Base-by-base conservation (phyloP, 2,888 invertebrate genomes). In the Osedax frankpressi region DNA sequence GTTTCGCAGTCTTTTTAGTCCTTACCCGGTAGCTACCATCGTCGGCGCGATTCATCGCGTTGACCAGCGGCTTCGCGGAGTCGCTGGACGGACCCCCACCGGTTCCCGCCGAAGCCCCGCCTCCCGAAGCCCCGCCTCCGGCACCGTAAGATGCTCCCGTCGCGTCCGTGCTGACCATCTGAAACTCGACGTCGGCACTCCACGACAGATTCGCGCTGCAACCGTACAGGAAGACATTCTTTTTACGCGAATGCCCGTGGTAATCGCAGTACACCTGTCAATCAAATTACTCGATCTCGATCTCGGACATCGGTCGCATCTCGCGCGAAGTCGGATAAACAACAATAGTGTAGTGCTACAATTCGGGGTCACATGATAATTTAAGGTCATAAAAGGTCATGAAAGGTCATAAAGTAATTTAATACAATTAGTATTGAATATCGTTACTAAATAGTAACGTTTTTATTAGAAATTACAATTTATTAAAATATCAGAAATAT, bases 161-260 rank as follows among this genome's bases (percentile, higher is more conserved):
- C 11, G 44, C 6, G 44, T 44, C 44, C 11, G 44, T 11, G n/a
- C n/a, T n/a, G n/a, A n/a, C n/a, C n/a, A n/a, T 78, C 70, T 81
- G 80, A 3, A 78, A 77, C 75, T 84, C 84, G 70, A 81, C n/a
- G n/a, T n/a, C 82, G 0, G 78, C 75, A 73, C 81, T 80, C 83
- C 83, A 84, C 0, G 83, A 83, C 79, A 81, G 79, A 2, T 77
- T 76, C 2, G 86, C 85, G 79, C 85, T 90, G 85, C 96, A 96
- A 78, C 96, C 96, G 83, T 94, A 97, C 81, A 95, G 90, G 85
- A 97, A 97, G 81, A 94, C 90, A 84, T 96, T 96, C 86, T 94
- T 93, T 83, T 91, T 91, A 77, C 94, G 88, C 28, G 95, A 95
- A 86, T 97, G 96, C 19, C 84, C 84, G 76, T 84, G 84, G 75